Evolutionary conservation across 2,797 vertebrate genomes (phyloP), one percentile per base, ranked within the genome.

Genomic region (Acrossocheilus wenchowensis): DNA sequence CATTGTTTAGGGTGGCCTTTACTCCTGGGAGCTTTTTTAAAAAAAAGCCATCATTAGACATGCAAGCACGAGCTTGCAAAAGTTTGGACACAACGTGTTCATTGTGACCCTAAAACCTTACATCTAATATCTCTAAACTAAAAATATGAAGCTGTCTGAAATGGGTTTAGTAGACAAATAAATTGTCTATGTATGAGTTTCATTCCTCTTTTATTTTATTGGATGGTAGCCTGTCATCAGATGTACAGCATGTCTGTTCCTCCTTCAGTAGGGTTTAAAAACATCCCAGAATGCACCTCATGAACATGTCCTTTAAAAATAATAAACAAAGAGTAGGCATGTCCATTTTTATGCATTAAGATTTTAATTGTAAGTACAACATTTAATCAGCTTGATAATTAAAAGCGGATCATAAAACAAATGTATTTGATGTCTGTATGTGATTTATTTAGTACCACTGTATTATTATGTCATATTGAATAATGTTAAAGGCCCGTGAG

Each of bases 1-100:
- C 48, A n/a, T 82, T 82, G 66, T 82, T 71, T 17, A 41, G 45
- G 5, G 5, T 50, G 26, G 21, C 66, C 81, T 82, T 82, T 72
- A 72, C 81, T 82, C 48, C 81, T 26, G 68, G 34, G 30, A 52
- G 43, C 64, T 15, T 68, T 80, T 34, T 60, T 26, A n/a, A 45
- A 79, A 41, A 39, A 39, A 6, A 64, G 64, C 10, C 52, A 54
- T 57, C 81, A 41, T 72, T 21, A 72, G 64, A 50, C 4, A 23
- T 23, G 26, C 62, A 69, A 79, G 62, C 57, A 34, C 43, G 1
- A 45, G 19, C 41, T 0, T 11, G 1, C 30, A 12, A 66, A 66
- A 0, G 19, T 68, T 50, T 30, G 21, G 7, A 26, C 2, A 2
- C 14, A 57, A 54, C 11, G 1, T 23, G 39, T 30, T 30, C 48